phyloP scores from a whole-genome alignment of 2,113 vertebrate genomes.

The Marmota monax region DNA sequence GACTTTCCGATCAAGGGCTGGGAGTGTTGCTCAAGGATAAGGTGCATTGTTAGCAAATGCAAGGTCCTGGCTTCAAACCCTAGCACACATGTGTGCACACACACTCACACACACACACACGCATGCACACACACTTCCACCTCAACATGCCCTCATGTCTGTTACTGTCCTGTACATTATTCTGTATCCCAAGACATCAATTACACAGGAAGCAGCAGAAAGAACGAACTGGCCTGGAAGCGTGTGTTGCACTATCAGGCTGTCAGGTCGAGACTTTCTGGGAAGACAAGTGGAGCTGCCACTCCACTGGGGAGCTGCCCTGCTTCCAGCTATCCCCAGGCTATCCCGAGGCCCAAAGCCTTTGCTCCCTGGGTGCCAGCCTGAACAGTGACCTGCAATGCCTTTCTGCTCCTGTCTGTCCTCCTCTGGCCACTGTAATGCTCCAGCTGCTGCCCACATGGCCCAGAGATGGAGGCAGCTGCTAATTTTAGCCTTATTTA shows the following conservation, averaged over 20 bases:
- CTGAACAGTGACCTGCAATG: fast-evolving
- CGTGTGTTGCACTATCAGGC: fast-evolving
- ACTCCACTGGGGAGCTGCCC: not conserved
- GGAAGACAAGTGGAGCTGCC: too few relatives aligned
- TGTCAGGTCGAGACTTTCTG: not conserved
- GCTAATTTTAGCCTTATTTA: slow-evolving; percentile 66
- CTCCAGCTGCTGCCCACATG: slow-evolving; percentile 37
- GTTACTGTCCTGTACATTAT: not conserved
- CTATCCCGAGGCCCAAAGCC: fast-evolving
- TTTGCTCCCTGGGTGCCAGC: fast-evolving
- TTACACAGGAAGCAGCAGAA: not conserved
- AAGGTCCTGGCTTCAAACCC: not conserved
- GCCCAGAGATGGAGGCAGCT: slow-evolving; percentile 48
- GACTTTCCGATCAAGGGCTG: not conserved
- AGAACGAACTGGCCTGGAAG: not conserved
- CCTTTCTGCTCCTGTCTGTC: not conserved
- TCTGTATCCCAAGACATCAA: too few relatives aligned
- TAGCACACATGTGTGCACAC: not conserved
- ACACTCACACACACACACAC: not conserved
- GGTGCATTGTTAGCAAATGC: not conserved
- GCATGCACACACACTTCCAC: too few relatives aligned
- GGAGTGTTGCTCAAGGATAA: too few relatives aligned
- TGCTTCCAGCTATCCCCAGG: not conserved
- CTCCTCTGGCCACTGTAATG: not conserved
- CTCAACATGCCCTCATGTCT: not conserved